Percentiles rank a stretch among this genome's conserved stretches.
Evolutionary conservation across 2,113 vertebrate species (phyloP).

Genomic region (Microcebus griseorufus): DNA sequence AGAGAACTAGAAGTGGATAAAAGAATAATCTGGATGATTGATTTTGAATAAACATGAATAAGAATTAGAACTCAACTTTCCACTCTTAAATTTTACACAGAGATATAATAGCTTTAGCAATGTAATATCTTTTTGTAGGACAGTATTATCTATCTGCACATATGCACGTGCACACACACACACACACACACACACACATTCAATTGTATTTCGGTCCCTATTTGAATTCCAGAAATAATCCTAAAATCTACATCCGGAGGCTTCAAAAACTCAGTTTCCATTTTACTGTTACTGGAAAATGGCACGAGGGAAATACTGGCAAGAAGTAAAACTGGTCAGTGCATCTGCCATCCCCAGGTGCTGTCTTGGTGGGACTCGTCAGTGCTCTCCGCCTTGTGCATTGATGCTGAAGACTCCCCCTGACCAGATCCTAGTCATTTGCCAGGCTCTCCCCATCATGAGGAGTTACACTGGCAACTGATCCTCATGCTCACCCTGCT

Average conservation of each 20-base stretch:
- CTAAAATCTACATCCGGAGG: neutral
- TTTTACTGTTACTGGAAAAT: neutral
- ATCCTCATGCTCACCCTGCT: conserved; percentile 97
- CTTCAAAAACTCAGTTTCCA: conserved; percentile 10
- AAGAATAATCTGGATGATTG: neutral
- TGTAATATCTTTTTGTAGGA: neutral
- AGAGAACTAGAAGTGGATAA: neutral
- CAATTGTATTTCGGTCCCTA: neutral
- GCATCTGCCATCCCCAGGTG: conserved; percentile 81
- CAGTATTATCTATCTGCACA: neutral
- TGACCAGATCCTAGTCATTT: conserved; percentile 91
- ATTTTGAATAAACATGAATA: neutral
- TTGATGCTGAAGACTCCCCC: conserved; percentile 94
- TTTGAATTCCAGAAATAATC: neutral
- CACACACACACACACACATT: neutral
- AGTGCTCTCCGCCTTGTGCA: conserved; percentile 90
- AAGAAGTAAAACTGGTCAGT: conserved; percentile 69
- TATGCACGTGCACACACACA: no score
- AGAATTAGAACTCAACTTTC: neutral
- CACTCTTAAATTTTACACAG: neutral
- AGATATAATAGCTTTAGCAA: neutral
- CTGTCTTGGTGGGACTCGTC: conserved; percentile 87
- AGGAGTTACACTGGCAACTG: conserved; percentile 95
- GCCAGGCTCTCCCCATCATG: conserved; percentile 96
- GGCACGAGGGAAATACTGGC: conserved; percentile 3